Base-by-base conservation (phyloP, 2,113 vertebrate genomes). In the Actenoides hombroni region DNA sequence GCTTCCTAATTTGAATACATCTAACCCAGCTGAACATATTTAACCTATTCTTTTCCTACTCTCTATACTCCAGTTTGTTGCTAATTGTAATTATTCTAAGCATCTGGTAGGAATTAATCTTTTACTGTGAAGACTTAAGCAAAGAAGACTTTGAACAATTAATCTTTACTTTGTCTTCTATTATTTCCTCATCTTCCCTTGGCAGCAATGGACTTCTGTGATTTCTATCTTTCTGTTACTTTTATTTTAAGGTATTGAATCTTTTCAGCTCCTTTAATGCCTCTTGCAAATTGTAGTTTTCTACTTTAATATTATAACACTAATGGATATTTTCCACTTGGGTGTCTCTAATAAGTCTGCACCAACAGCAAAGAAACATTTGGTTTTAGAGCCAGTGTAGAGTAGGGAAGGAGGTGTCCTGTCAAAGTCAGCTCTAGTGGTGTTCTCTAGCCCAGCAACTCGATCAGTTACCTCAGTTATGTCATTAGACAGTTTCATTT, bases 41-140 rank as follows among this genome's bases (percentile, higher is more conserved):
- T 94, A 95, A 94, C 93, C 93, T 90, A 8, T 95, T 95, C 18
- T 39, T 40, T 79, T 37, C 89, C 82, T 85, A 60, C 54, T 95
- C 53, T 29, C 71, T 16, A 3, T 6, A 25, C 33, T 39, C 60
- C 35, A 44, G 23, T 35, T 92, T 44, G 11, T 51, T 82, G 74
- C 54, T 85, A 21, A 79, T 87, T 89, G 53, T 54, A 79, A 91
- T 94, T 79, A 67, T 65, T 56, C 33, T 23, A 16, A 91, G 74
- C 42, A 85, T 60, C 78, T 95, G 67, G 9, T 69, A 88, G 74
- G 82, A 91, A 83, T 92, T 65, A 84, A 91, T 39, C 80, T 96
- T 92, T 68, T 86, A 63, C 46, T 90, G 51, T 51, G 56, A 92
- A 83, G 56, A 21, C 35, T 70, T 48, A 19, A 83, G 74, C 69